phyloP scores from a whole-genome alignment of 2,797 vertebrate genomes.

The Chelmon rostratus region DNA sequence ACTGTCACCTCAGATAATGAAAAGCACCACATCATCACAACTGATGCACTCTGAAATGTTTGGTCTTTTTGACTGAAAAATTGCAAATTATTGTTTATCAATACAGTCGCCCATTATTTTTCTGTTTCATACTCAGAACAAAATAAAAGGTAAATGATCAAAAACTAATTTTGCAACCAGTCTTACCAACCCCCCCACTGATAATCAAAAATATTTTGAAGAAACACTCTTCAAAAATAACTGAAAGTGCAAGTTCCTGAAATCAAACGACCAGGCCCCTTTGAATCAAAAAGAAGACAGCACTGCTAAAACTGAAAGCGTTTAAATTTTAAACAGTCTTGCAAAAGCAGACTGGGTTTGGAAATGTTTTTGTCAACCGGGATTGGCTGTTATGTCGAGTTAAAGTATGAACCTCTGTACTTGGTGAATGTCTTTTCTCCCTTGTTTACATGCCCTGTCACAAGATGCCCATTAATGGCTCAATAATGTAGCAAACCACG shows the following conservation, averaged over 20 bases:
- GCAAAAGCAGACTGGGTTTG: slow-evolving; percentile 26
- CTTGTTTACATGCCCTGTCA: slow-evolving; percentile 77
- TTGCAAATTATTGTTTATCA: background rate
- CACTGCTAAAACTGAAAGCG: slow-evolving; percentile 19
- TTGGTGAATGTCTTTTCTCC: slow-evolving; percentile 22
- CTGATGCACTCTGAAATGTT: background rate
- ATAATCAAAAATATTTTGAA: background rate
- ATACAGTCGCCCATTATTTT: background rate
- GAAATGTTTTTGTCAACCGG: slow-evolving; percentile 34
- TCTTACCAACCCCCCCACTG: background rate
- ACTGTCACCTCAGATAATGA: background rate
- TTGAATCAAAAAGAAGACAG: slow-evolving; percentile 5
- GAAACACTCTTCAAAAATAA: background rate
- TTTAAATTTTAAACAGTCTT: slow-evolving; percentile 31
- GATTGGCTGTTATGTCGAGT: slow-evolving; percentile 25
- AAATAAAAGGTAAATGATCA: background rate
- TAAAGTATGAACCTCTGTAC: slow-evolving; percentile 33
- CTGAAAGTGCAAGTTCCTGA: background rate
- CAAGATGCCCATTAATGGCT: slow-evolving; percentile 79
- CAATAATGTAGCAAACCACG: slow-evolving; percentile 78
- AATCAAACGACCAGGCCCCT: background rate
- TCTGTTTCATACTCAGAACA: background rate
- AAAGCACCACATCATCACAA: background rate
- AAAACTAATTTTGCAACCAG: background rate
- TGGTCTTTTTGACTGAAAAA: background rate